Conservation (phyloP, 1,140 invertebrate genomes). For the Trichomalopsis sarcophagae region DNA sequence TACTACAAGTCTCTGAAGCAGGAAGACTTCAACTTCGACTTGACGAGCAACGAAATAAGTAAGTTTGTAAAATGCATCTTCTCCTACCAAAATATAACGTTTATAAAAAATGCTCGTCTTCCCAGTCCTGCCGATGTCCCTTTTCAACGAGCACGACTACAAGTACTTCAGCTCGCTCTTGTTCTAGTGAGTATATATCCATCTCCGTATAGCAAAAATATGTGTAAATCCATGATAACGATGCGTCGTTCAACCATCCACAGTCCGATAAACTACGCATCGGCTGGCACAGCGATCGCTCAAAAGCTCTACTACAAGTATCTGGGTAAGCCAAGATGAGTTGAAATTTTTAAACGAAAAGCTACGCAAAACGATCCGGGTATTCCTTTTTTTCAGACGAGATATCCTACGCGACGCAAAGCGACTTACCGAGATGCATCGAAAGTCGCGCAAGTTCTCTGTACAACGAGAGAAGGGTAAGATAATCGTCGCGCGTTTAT, state of each 20-base stretch:
- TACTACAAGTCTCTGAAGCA: conserved; percentile 21
- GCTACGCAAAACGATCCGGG: neutral
- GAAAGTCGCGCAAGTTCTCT: neutral
- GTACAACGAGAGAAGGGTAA: neutral
- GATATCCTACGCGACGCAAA: neutral
- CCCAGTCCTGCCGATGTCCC: conserved; percentile 31
- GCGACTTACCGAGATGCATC: conserved; percentile 1
- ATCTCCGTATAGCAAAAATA: neutral
- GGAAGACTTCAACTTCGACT: conserved; percentile 23
- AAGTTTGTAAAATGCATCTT: neutral
- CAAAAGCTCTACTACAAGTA: conserved; percentile 14
- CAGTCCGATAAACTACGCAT: conserved; percentile 48
- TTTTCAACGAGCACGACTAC: conserved; percentile 42
- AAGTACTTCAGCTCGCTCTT: conserved; percentile 37
- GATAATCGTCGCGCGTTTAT: too few species aligned
- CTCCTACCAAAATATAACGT: too few species aligned
- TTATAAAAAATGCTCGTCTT: neutral
- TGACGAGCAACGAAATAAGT: conserved; percentile 40
- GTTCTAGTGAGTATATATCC: conserved; percentile 35
- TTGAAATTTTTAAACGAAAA: neutral
- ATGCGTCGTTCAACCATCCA: neutral
- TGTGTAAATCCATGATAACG: neutral
- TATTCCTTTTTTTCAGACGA: neutral
- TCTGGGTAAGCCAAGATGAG: conserved; percentile 21
- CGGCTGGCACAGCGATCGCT: conserved; percentile 38